Conservation (phyloP, 2,888 invertebrate genomes). For the Agonopterix arenella region DNA sequence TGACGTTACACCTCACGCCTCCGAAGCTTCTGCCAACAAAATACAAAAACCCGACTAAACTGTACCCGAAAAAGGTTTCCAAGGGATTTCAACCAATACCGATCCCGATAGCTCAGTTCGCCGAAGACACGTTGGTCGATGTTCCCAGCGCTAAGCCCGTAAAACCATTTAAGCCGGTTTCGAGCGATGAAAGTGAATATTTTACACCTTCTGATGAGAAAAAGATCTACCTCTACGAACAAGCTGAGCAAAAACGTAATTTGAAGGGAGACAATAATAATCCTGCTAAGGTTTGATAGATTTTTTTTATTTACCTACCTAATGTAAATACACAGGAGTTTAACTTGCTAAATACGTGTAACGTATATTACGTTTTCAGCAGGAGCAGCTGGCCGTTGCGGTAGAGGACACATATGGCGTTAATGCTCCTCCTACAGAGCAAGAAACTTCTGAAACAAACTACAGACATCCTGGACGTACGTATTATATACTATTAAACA, state of each 20-base stretch:
- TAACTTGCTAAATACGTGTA: not conserved
- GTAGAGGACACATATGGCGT: conserved; percentile 28
- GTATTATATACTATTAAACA: conserved; percentile 17
- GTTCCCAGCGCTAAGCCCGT: conserved; percentile 62
- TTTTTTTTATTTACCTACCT: not conserved
- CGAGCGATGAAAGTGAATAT: conserved; percentile 38
- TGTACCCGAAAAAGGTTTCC: conserved; percentile 78
- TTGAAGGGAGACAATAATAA: conserved; percentile 41
- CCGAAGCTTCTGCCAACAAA: conserved; percentile 42
- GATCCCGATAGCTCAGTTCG: conserved; percentile 53
- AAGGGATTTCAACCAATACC: conserved; percentile 64
- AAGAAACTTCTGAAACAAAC: conserved; percentile 54
- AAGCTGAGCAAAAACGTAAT: conserved; percentile 70
- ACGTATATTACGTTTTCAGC: conserved; percentile 20
- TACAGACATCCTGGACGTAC: conserved; percentile 54
- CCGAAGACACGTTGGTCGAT: conserved; percentile 37
- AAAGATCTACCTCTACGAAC: conserved; percentile 58
- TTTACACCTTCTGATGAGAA: conserved; percentile 44
- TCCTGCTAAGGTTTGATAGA: conserved; percentile 28
- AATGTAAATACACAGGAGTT: not conserved
- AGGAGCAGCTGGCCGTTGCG: conserved; percentile 19
- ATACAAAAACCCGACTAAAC: conserved; percentile 64
- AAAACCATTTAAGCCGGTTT: conserved; percentile 51
- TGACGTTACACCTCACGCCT: conserved; percentile 42
- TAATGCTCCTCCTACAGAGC: conserved; percentile 38